Percentiles rank a stretch among this genome's conserved stretches.
Conservation (phyloP, 2,888 invertebrate species). For the Dorcus parallelipipedus region DNA sequence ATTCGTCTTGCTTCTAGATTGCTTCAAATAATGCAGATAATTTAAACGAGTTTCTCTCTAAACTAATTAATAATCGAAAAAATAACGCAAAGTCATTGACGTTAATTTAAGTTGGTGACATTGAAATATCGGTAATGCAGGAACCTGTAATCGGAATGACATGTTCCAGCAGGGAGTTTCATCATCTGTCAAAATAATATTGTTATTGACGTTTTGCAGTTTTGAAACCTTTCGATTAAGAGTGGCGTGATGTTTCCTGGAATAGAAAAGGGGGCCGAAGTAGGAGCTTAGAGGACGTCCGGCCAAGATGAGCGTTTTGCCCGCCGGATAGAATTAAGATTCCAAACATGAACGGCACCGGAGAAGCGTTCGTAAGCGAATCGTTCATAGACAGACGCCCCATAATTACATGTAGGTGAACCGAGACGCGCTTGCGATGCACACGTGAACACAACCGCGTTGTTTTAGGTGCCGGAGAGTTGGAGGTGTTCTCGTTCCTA, state of each 20-base stretch:
- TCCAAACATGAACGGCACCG: slow-evolving; percentile 60
- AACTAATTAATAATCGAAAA: too few relatives aligned
- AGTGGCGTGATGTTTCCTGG: not conserved
- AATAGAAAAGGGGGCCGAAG: not conserved
- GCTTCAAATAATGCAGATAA: too few relatives aligned
- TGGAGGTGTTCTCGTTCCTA: slow-evolving; percentile 78
- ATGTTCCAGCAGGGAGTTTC: slow-evolving; percentile 22
- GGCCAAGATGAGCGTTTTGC: slow-evolving; percentile 36
- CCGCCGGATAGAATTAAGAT: slow-evolving; percentile 36
- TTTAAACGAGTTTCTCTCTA: too few relatives aligned
- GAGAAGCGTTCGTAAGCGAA: slow-evolving; percentile 12
- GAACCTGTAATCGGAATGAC: not conserved
- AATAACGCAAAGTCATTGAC: too few relatives aligned
- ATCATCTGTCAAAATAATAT: slow-evolving; percentile 26
- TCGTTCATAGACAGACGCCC: slow-evolving; percentile 50
- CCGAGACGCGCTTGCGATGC: not conserved
- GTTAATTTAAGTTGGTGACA: too few relatives aligned
- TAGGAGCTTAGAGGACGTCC: not conserved
- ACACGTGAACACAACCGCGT: not conserved
- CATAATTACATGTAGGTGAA: slow-evolving; percentile 68
- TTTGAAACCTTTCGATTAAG: slow-evolving; percentile 8
- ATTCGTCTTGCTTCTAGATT: too few relatives aligned
- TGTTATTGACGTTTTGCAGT: slow-evolving; percentile 24
- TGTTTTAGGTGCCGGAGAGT: slow-evolving; percentile 68
- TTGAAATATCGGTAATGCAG: too few relatives aligned